Percentiles rank a stretch among this genome's conserved stretches.
These are phyloP conservation scores for Takifugu flavidus DNA, from an alignment of 2,113 vertebrate genomes.

Conservation along the genomic window DNA sequence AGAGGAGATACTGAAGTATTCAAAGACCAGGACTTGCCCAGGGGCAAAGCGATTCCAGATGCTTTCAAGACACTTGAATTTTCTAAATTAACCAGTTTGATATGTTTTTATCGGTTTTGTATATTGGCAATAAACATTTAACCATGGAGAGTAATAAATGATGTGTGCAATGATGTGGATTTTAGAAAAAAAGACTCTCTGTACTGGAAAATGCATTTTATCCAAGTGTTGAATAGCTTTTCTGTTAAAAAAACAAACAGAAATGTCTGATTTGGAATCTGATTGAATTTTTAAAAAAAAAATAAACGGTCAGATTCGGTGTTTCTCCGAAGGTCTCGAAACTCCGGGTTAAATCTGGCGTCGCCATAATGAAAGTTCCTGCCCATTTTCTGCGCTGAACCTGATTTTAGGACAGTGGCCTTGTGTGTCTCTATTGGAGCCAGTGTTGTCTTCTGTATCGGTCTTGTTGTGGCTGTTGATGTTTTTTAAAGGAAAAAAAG, in stretches of 20 bases:
- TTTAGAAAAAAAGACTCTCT: not conserved
- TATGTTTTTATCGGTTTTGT: constrained; percentile 68
- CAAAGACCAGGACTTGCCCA: constrained; percentile 28
- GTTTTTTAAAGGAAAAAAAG: not conserved
- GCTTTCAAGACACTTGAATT: constrained; percentile 52
- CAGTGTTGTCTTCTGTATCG: too few relatives aligned
- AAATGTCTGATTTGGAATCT: too few relatives aligned
- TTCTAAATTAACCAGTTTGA: constrained; percentile 54
- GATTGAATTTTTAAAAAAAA: too few relatives aligned
- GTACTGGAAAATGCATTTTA: not conserved
- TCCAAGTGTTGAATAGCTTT: not conserved
- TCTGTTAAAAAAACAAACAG: too few relatives aligned
- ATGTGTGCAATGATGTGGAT: not conserved
- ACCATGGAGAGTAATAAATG: constrained; percentile 8
- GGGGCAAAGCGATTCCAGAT: constrained; percentile 13
- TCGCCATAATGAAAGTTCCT: too few relatives aligned
- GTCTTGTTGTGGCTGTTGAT: too few relatives aligned
- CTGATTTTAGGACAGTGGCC: too few relatives aligned
- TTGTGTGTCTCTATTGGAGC: too few relatives aligned
- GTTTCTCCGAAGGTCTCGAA: too few relatives aligned
- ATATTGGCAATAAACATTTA: constrained; percentile 65
- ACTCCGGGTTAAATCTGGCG: too few relatives aligned
- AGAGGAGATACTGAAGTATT: constrained; percentile 80
- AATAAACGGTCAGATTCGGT: too few relatives aligned
- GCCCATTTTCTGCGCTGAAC: too few relatives aligned